phyloP scores from a whole-genome alignment of 1,140 invertebrate genomes.

The Carposina sasakii region DNA sequence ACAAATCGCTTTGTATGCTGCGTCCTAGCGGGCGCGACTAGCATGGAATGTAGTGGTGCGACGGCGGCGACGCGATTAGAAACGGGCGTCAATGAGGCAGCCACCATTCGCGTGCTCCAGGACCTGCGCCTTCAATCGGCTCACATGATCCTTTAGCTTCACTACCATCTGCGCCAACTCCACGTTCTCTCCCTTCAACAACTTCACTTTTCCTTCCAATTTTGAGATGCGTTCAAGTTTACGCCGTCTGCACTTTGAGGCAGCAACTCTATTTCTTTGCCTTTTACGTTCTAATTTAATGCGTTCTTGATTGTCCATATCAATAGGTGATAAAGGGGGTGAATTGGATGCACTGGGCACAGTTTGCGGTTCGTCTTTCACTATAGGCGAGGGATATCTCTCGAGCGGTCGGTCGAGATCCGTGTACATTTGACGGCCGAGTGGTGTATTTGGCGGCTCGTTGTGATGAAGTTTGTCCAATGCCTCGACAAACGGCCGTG shows the following conservation, averaged over 20 bases:
- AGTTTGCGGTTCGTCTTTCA: constrained; percentile 92
- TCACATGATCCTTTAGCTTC: constrained; percentile 93
- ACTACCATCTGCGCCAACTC: constrained; percentile 88
- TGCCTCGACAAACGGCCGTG: constrained; percentile 92
- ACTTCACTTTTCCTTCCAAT: constrained; percentile 94
- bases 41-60: constrained; percentile 66
- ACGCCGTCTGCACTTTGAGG: constrained; percentile 94
- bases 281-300: constrained; percentile 97
- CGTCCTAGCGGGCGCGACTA: constrained; percentile 70
- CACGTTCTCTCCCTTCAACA: constrained; percentile 91
- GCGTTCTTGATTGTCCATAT: constrained; percentile 96
- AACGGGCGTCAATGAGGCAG: constrained; percentile 79
- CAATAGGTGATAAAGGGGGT: constrained; percentile 91
- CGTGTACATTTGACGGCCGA: constrained; percentile 73
- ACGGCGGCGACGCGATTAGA: constrained; percentile 49
- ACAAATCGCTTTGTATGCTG: constrained; percentile 72
- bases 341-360: constrained; percentile 81
- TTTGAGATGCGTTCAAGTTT: constrained; percentile 96
- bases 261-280: constrained; percentile 96
- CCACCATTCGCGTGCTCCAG: constrained; percentile 94
- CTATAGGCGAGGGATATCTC: constrained; percentile 72
- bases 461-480: constrained; percentile 88
- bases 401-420: constrained; percentile 76
- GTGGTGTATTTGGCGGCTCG: constrained; percentile 78
- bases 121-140: constrained; percentile 93